Base-by-base conservation (phyloP, 2,888 invertebrate species). In the Sinelater perroti region DNA sequence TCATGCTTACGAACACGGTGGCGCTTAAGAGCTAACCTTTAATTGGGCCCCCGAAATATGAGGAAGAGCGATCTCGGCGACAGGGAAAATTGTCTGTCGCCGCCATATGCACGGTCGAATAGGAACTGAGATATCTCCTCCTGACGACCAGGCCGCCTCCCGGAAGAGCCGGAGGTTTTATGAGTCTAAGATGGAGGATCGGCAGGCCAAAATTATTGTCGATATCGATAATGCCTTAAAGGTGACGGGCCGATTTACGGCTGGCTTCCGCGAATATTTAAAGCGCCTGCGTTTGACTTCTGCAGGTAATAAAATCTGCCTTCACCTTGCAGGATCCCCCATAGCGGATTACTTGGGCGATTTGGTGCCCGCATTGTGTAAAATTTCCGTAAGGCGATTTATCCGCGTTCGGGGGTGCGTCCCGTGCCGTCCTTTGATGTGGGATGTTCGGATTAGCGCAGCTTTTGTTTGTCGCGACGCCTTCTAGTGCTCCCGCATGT, bases 1-100 rank as follows among this genome's bases (percentile, higher is more conserved):
- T 44, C 30, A 28, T 44, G 6, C 44, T 44, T 44, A 4, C 11
- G 44, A 40, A 40, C 24, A 40, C 14, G 20, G 24, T 24, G 26
- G 26, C 40, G 40, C 40, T 40, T 40, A 40, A 40, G 30, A 44
- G 44, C 28, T 44, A 28, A 28, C 44, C 44, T 30, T 44, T 44
- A 44, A 30, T 44, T 44, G 30, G 28, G 11, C 44, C 6, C 44
- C 18, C 44, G 18, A 44, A 44, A 44, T 44, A 44, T 40, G 26
- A 40, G 24, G 40, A 40, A 10, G 40, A 24, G 14, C 40, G 24
- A 40, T 40, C 24, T 40, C 40, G 26, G 40, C 11, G 24, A 26
- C 13, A 24, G 40, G 26, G 40, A 40, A 40, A 40, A 40, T 40
- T 40, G 26, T 40, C 40, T 40, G 40, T 40, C 40, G 40, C 26